phyloP scores from a whole-genome alignment of 2,888 invertebrate species.

The Abscondita cerata region DNA sequence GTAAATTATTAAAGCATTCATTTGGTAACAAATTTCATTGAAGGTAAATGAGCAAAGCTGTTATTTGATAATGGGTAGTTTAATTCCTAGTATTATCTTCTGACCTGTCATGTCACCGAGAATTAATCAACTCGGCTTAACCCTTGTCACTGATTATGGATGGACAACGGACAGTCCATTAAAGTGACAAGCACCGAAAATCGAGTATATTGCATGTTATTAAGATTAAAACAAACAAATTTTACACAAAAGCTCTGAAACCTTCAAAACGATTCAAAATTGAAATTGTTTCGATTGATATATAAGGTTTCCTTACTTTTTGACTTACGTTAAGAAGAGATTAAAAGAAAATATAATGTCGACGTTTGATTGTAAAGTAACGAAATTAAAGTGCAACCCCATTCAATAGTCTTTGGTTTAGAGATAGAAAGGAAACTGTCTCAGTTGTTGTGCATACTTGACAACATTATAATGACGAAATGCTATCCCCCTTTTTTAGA shows the following conservation, averaged over 20 bases:
- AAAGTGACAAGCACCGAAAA: constrained; percentile 31
- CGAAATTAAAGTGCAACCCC: neutral
- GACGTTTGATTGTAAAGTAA: neutral
- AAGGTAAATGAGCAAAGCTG: constrained; percentile 22
- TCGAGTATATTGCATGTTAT: constrained; percentile 23
- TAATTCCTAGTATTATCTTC: constrained; percentile 33
- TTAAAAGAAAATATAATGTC: too few species aligned
- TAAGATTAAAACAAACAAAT: constrained; percentile 13
- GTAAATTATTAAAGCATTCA: constrained; percentile 9
- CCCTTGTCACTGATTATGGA: constrained; percentile 34
- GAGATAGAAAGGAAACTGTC: neutral
- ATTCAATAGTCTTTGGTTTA: neutral
- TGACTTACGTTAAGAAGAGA: too few species aligned
- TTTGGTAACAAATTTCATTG: constrained; percentile 7
- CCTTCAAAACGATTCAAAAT: too few species aligned
- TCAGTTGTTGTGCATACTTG: constrained; percentile 6
- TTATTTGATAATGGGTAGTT: constrained; percentile 33
- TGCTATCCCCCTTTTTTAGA: constrained; percentile 10
- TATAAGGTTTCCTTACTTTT: too few species aligned
- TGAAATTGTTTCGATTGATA: too few species aligned
- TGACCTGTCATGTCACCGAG: constrained; percentile 33
- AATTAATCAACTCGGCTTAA: constrained; percentile 37
- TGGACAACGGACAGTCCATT: constrained; percentile 37
- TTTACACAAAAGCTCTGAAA: too few species aligned
- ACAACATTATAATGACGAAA: constrained; percentile 14